phyloP scores from a whole-genome alignment of 2,888 invertebrate genomes.

The Nemoura dubitans region DNA sequence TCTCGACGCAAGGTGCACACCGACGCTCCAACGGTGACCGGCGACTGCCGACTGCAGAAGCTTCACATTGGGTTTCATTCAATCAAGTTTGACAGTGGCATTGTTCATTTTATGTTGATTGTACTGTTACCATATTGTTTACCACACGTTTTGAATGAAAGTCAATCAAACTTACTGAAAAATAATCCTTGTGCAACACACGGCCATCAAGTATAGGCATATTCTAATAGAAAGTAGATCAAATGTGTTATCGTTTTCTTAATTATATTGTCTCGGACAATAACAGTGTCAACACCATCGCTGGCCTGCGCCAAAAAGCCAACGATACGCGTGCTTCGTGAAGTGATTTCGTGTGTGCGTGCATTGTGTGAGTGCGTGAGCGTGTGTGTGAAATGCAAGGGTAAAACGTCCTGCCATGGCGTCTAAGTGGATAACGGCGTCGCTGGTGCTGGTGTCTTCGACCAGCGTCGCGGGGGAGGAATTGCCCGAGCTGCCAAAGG shows the following conservation, averaged over 20 bases:
- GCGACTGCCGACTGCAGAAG: background rate
- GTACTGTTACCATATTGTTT: background rate
- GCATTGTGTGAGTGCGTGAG: background rate
- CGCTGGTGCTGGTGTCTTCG: background rate
- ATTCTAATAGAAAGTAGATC: slow-evolving; percentile 33
- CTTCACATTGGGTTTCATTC: background rate
- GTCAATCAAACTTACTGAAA: background rate
- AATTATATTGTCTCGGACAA: background rate
- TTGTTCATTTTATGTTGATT: background rate
- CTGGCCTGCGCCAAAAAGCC: background rate
- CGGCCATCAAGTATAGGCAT: slow-evolving; percentile 3
- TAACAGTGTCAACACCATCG: background rate
- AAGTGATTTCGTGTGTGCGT: slow-evolving; percentile 2
- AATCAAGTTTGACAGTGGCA: background rate
- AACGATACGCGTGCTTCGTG: slow-evolving; percentile 17
- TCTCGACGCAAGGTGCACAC: background rate
- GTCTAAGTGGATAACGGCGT: background rate
- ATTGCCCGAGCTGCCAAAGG: slow-evolving; percentile 25
- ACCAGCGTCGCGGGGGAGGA: slow-evolving; percentile 26
- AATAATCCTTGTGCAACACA: background rate
- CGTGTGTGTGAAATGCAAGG: background rate
- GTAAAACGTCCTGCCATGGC: slow-evolving; percentile 12
- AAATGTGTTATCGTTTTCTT: slow-evolving; percentile 30
- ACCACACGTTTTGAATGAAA: background rate
- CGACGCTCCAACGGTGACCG: background rate